Base-by-base conservation (phyloP, 2,797 vertebrate genomes). In the Cephalopachus bancanus region DNA sequence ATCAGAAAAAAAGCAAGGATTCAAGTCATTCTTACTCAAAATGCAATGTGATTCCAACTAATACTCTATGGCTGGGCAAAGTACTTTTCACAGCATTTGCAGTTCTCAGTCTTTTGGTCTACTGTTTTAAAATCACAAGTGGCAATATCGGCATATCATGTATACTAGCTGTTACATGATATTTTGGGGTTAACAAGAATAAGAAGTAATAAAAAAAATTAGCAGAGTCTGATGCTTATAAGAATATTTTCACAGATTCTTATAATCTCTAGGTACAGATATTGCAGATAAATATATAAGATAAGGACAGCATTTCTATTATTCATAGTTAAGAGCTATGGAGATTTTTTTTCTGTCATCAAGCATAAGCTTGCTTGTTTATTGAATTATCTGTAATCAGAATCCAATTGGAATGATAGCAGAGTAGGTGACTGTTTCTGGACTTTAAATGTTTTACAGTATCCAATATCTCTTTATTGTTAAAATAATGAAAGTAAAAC, bases 401-500 rank as follows among this genome's bases (percentile, higher is more conserved):
- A 75, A 67, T 93, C 30, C 80, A 93, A 85, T 28, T 87, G 67
- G 22, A 78, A 79, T 57, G 26, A 76, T 10, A 94, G 19, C 30
- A 80, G 19, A 85, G 11, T 59, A 76, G 6, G 4, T 26, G 10
- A 69, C 1, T 33, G 12, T 69, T 83, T 88, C 4, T 24, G 55
- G 44, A 69, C 1, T 33, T 55, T n/a, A 64, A 69, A 60, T 17
- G 24, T 22, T 65, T 93, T 74, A 37, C 55, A 80, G 49, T 44
- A 85, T 49, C 26, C 16, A 89, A 53, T 1, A 94, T 1, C 2
- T n/a, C 16, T 17, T 89, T 22, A n/a, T 69, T n/a, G 30, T 64
- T 87, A 83, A 94, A 94, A 84, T 53, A 89, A 88, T 59, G 30
- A 78, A 96, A 96, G 14, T 22, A 85, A 94, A 86, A 89, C 49